phyloP scores from a whole-genome alignment of 2,113 vertebrate genomes.

The Daboia siamensis region DNA sequence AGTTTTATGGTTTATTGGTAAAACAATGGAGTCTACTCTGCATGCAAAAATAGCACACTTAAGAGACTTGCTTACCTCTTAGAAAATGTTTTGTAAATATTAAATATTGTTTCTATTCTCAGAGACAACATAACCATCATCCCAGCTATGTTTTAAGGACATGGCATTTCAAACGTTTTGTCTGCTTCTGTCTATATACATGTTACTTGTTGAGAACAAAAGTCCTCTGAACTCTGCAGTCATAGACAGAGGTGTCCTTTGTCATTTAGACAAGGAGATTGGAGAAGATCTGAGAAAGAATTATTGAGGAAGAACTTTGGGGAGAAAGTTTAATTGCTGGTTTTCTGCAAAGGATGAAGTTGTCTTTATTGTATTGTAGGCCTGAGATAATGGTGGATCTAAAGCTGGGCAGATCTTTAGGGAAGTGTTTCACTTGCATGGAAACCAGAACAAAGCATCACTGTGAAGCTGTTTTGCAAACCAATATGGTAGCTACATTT shows the following conservation, averaged over 20 bases:
- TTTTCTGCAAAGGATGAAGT: neutral
- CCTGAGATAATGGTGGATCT: neutral
- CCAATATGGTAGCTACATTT: neutral
- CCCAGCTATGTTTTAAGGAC: constrained; percentile 12
- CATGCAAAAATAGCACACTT: constrained; percentile 61
- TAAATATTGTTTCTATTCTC: constrained; percentile 42
- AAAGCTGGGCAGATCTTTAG: neutral
- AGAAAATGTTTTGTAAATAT: constrained; percentile 55
- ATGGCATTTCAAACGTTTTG: constrained; percentile 41
- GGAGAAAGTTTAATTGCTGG: neutral
- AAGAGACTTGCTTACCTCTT: constrained; percentile 63
- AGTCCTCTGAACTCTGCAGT: neutral
- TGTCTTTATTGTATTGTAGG: neutral
- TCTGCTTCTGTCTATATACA: constrained; percentile 41
- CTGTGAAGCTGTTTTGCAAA: neutral
- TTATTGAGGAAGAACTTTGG: neutral
- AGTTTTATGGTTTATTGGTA: constrained; percentile 67
- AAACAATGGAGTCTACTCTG: constrained; percentile 63
- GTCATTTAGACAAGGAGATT: neutral
- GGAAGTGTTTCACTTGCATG: neutral
- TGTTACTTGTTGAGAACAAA: constrained; percentile 38
- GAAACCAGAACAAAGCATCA: neutral
- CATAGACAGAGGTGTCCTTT: neutral
- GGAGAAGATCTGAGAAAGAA: neutral
- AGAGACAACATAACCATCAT: neutral